Percentiles rank a stretch among this genome's conserved stretches.
Evolutionary conservation across 2,888 invertebrate species (phyloP).

Genomic region (Clanis bilineata): DNA sequence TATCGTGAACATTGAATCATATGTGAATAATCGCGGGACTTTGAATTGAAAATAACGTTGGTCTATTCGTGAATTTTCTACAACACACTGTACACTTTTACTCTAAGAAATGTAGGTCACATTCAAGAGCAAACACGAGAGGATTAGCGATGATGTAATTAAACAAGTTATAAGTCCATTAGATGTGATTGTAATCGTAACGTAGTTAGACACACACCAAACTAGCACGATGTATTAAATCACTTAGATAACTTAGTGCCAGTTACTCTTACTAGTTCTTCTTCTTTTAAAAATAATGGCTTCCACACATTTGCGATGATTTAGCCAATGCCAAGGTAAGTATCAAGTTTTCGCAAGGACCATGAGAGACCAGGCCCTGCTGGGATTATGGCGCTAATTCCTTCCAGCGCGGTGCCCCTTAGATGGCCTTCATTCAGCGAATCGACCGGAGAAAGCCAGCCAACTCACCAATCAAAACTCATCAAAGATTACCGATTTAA

Average conservation of each 20-base stretch:
- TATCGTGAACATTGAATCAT: conserved; percentile 2
- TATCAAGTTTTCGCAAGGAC: too few relatives aligned
- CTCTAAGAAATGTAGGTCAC: conserved; percentile 1
- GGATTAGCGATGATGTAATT: conserved; percentile 12
- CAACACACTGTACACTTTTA: neutral
- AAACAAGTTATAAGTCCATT: conserved; percentile 14
- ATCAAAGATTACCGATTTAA: too few relatives aligned
- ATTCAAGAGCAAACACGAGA: conserved; percentile 1
- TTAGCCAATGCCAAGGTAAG: too few relatives aligned
- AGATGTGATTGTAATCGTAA: conserved; percentile 14
- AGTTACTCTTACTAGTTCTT: neutral
- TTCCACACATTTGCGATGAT: too few relatives aligned
- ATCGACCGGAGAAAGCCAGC: too few relatives aligned
- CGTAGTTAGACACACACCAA: conserved; percentile 9
- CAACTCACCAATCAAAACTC: too few relatives aligned
- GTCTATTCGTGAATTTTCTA: neutral
- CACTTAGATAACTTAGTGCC: conserved; percentile 5
- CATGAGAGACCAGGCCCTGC: too few relatives aligned
- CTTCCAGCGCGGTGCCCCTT: too few relatives aligned
- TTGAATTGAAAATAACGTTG: conserved; percentile 26
- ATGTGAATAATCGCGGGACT: conserved; percentile 19
- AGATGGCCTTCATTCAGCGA: too few relatives aligned
- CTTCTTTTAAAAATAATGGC: too few relatives aligned
- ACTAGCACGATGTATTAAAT: conserved; percentile 16
- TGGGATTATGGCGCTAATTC: too few relatives aligned